Base-by-base conservation (phyloP, 35 echinoderm and acorn worm genomes). In the Apostichopus parvimensis region DNA sequence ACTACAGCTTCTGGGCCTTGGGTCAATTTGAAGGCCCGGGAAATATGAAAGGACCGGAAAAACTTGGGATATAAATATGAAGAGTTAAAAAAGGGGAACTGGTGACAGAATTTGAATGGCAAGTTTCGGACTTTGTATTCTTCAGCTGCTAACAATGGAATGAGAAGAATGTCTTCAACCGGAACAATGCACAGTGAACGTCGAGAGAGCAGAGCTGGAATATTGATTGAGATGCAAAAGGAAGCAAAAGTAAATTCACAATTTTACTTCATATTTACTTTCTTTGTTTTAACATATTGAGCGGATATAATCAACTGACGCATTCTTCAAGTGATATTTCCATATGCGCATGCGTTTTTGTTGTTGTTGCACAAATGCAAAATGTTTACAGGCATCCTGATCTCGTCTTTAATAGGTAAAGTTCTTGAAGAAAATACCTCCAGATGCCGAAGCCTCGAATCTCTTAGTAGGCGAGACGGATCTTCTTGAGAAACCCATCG, bases 381-480 rank as follows among this genome's bases (percentile, higher is more conserved):
- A 45, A 45, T 45, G 3, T 45, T 45, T 45, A 45, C 34, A 45
- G 34, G 34, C 62, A 9, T 66, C 15, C 5, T 66, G 62, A 12
- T 66, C 15, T 66, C 15, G 62, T 66, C 15, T 66, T 87, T 52
- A 45, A 45, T 5, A 98, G 96, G 82, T 83, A 4, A 96, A 96
- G 75, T 98, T 98, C 70, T 70, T 95, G 53, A 88, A 90, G 6
- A 98, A 98, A 73, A 91, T 98, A 53, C 96, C 96, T 55, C 56
- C 82, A 5, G 96, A 92, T 84, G 94, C 96, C 56, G 96, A 98
- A 80, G 96, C 96, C 2, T 83, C 85, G 14, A 98, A 98, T 55
- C 79, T 98, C 61, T 92, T 98, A 20, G 92, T 98, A 53, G 96
- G 96, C 28, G 96, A 98, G 71, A 92, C 95, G 6, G 92, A 92